Evolutionary conservation across 2,797 vertebrate genomes (phyloP), one percentile per base, ranked within the genome.

Genomic region (Thamnophis elegans): DNA sequence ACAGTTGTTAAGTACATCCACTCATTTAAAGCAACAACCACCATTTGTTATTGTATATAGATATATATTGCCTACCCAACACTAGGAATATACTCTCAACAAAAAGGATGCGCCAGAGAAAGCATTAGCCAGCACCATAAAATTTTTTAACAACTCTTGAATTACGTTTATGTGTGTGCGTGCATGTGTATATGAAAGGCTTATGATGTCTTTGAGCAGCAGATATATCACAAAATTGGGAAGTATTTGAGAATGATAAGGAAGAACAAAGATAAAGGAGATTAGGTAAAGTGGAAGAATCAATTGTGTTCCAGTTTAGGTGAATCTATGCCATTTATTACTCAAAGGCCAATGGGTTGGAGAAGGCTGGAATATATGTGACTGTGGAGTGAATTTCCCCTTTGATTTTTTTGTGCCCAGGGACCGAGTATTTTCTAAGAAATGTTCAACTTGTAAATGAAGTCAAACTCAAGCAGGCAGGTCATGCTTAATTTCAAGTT

Each of bases 401-500:
- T 55, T 90, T 90, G 88, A 53, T 68, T 78, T 55, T 28, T 14
- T n/a, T n/a, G 47, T 13, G 47, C 22, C 1, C 54, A 51, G 51
- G 20, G 65, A 89, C n/a, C 13, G 13, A 54, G 47, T 36, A 36
- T 78, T 78, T 16, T 56, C 89, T 68, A 56, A 92, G 89, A 42
- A 93, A 94, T 93, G 58, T 85, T 94, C 94, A 88, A 94, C 86
- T 89, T 28, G 93, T 87, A 93, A 93, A 93, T n/a, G 53, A 54
- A 68, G 6, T 4, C 14, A 3, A 47, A 85, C 60, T 53, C 90
- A 95, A 94, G 94, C 91, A 91, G 95, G 95, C 88, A 92, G 91
- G 55, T 92, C 87, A 53, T 90, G 90, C 92, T 95, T 90, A 95
- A 94, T 96, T 86, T 85, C 89, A 94, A 91, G 68, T 92, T 92